Evolutionary conservation across 2,113 vertebrate species (phyloP).

Genomic region (Alexandromys fortis): DNA sequence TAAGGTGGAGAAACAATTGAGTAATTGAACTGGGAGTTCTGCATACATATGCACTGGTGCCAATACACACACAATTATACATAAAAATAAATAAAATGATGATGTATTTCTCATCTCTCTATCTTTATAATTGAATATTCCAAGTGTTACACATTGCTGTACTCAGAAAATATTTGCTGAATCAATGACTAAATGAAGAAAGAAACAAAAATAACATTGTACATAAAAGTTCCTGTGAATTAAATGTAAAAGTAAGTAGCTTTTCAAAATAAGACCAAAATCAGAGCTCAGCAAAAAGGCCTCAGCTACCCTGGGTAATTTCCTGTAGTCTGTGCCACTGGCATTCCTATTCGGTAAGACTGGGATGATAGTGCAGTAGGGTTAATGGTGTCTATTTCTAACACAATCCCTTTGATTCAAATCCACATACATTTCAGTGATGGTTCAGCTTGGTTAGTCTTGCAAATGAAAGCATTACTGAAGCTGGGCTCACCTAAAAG

Average conservation of each 20-base stretch:
- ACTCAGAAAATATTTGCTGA: conserved; percentile 34
- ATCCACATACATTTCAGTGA: conserved; percentile 59
- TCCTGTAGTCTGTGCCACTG: not conserved
- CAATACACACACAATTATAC: not conserved
- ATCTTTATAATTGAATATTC: not conserved
- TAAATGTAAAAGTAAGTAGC: not conserved
- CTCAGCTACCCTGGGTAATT: conserved; percentile 9
- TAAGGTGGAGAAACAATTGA: not conserved
- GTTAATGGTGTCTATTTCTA: conserved; percentile 63
- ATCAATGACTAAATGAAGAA: not conserved
- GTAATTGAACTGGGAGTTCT: not conserved
- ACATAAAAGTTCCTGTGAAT: not conserved
- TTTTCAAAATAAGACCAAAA: not conserved
- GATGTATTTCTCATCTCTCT: not conserved
- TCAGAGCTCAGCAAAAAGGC: not conserved
- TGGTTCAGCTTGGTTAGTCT: conserved; percentile 66
- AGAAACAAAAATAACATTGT: not conserved
- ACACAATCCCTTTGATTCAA: conserved; percentile 67
- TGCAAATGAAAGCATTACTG: conserved; percentile 70
- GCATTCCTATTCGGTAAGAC: conserved; percentile 12
- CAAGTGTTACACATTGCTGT: not conserved
- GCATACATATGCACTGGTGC: too few species aligned
- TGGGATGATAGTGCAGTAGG: conserved; percentile 1
- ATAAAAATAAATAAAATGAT: not conserved
- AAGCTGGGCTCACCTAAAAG: conserved; percentile 29